phyloP scores from a whole-genome alignment of 2,113 vertebrate genomes.

The Ctenomys sociabilis region DNA sequence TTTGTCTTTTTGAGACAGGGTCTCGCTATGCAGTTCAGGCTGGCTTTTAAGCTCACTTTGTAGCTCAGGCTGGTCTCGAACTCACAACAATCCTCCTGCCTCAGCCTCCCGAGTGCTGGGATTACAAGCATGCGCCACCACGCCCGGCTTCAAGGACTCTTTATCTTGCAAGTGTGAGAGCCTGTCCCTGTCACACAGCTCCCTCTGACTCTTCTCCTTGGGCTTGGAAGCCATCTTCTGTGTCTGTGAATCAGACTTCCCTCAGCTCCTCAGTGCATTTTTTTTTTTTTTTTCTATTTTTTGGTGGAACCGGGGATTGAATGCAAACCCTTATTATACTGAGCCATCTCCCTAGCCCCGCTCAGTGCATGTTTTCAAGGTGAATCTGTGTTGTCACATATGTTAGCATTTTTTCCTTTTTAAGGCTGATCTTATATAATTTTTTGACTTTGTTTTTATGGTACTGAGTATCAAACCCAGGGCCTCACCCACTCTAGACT shows the following conservation, averaged over 20 bases:
- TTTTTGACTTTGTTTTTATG: neutral
- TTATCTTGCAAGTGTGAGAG: neutral
- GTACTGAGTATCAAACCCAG: neutral
- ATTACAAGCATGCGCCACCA: too few relatives aligned
- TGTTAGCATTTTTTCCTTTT: neutral
- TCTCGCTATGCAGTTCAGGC: neutral
- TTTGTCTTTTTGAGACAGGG: neutral
- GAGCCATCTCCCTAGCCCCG: too few relatives aligned
- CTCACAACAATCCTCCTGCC: neutral
- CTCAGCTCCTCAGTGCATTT: neutral
- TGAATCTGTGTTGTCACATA: neutral
- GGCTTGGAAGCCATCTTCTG: neutral
- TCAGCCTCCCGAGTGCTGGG: neutral
- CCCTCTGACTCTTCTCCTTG: accelerated
- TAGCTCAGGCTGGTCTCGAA: neutral
- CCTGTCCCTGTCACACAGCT: neutral
- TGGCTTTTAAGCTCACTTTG: neutral
- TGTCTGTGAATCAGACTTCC: neutral
- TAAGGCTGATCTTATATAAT: neutral
- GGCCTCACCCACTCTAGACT: neutral
- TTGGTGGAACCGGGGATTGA: too few relatives aligned
- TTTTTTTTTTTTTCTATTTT: neutral
- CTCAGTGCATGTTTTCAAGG: neutral
- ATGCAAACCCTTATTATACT: too few relatives aligned
- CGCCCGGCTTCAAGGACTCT: neutral